Percentiles rank a stretch among this genome's conserved stretches.
These are phyloP conservation scores for Diabrotica undecimpunctata DNA, from an alignment of 1,140 invertebrate genomes.

Conservation along the genomic window DNA sequence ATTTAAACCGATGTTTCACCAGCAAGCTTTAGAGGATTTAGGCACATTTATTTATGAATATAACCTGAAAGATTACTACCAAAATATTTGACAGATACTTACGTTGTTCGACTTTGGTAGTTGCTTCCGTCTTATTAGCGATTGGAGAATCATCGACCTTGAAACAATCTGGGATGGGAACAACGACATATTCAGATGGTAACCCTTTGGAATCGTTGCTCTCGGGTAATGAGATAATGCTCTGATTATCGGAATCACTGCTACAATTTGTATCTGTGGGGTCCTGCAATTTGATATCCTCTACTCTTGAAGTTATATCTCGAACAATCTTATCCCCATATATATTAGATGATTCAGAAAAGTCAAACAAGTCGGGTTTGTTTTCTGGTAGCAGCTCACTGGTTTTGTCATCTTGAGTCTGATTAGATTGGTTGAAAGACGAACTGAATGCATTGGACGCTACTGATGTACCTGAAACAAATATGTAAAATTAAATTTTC, in stretches of 20 bases:
- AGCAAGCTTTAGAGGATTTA: too few species aligned
- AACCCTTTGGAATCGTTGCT: conserved; percentile 19
- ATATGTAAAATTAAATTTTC: neutral
- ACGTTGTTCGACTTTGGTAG: too few species aligned
- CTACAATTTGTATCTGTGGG: conserved; percentile 19
- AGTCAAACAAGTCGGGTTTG: neutral
- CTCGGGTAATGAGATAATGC: conserved; percentile 20
- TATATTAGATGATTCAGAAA: neutral
- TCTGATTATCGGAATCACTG: conserved; percentile 29
- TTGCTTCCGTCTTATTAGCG: too few species aligned
- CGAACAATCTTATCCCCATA: conserved; percentile 3
- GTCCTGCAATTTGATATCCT: conserved; percentile 14
- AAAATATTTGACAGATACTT: too few species aligned
- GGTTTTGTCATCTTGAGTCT: too few species aligned
- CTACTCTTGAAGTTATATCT: conserved; percentile 11
- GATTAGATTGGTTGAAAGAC: neutral
- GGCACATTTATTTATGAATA: too few species aligned
- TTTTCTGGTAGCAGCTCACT: neutral
- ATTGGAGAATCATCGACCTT: neutral
- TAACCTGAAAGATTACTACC: too few species aligned
- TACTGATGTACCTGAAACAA: neutral
- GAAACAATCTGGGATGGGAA: conserved; percentile 18
- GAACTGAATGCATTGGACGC: neutral
- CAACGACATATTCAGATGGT: conserved; percentile 15
- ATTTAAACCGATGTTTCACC: too few species aligned